Conservation (phyloP, 92 coral and sea anemone species). For the Porites cylindrica region DNA sequence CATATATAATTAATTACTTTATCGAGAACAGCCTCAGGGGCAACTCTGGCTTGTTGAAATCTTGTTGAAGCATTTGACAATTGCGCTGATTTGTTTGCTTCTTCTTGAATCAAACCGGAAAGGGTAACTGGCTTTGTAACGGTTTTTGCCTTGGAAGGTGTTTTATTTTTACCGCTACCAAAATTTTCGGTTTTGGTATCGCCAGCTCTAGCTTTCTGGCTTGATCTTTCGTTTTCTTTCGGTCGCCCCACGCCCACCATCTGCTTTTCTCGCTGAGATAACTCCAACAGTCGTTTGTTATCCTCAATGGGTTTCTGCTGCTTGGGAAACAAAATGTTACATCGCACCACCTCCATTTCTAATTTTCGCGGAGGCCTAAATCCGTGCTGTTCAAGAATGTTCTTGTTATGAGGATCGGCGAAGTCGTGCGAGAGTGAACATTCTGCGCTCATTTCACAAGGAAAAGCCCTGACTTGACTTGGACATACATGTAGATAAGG, state of each 20-base stretch:
- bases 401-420: conserved; percentile 15
- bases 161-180: not conserved
- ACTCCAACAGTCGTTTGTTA: not conserved
- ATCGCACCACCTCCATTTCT: conserved; percentile 29
- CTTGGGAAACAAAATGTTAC: conserved; percentile 26
- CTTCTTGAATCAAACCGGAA: conserved; percentile 12
- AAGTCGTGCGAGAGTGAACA: conserved; percentile 24
- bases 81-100: not conserved
- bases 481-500: conserved; percentile 60
- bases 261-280: not conserved
- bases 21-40: conserved; percentile 21
- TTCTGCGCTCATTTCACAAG: not conserved
- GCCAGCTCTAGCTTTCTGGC: not conserved
- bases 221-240: not conserved
- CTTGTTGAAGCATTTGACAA: not conserved
- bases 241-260: not conserved
- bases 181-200: not conserved
- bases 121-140: conserved; percentile 5
- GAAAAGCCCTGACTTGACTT: not conserved
- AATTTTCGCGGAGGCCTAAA: conserved; percentile 12
- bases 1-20: conserved; percentile 75
- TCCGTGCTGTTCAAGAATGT: conserved; percentile 14
- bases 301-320: conserved; percentile 33
- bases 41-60: not conserved
- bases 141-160: not conserved